Evolutionary conservation across 2,888 invertebrate genomes (phyloP).

Genomic region (Acrobasis consociella): DNA sequence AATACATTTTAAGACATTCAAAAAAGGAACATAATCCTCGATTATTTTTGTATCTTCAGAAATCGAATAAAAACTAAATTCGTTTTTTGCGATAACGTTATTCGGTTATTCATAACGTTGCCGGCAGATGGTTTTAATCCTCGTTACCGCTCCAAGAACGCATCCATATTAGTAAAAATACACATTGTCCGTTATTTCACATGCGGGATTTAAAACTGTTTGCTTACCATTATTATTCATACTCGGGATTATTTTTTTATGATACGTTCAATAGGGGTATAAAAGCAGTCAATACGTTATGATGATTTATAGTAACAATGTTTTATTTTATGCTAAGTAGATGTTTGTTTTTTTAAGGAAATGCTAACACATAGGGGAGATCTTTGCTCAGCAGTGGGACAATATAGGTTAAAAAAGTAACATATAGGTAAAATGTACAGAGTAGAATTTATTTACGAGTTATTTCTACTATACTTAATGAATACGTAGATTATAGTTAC

Average conservation of each 20-base stretch:
- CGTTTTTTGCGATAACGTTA: conserved; percentile 14
- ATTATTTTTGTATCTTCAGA: background rate
- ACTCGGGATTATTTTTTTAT: conserved; percentile 39
- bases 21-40: conserved; percentile 12
- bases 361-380: too few relatives aligned
- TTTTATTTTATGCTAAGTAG: background rate
- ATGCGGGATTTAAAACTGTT: conserved; percentile 53
- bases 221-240: conserved; percentile 48
- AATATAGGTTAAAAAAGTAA: too few relatives aligned
- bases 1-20: background rate
- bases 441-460: too few relatives aligned
- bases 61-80: conserved; percentile 16
- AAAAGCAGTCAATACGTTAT: conserved; percentile 13
- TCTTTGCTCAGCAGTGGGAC: too few relatives aligned
- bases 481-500: too few relatives aligned
- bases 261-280: conserved; percentile 21
- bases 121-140: conserved; percentile 19
- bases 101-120: conserved; percentile 22
- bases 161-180: conserved; percentile 23
- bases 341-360: too few relatives aligned
- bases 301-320: conserved; percentile 19
- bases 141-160: conserved; percentile 13
- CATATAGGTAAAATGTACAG: too few relatives aligned
- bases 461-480: too few relatives aligned
- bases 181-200: conserved; percentile 43